phyloP scores from a whole-genome alignment of 2,888 invertebrate genomes.

The Cybosia mesomella region DNA sequence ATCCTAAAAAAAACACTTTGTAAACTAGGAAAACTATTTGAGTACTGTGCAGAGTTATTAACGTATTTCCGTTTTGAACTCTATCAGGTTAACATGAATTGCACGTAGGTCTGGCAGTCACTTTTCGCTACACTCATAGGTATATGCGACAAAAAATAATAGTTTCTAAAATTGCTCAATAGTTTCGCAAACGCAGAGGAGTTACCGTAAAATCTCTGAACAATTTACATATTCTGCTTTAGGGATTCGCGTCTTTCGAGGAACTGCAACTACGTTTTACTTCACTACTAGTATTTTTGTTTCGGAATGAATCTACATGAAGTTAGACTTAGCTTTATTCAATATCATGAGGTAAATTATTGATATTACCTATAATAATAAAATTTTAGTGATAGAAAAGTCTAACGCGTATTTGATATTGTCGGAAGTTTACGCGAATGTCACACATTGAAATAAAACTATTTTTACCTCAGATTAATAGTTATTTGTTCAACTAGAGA shows the following conservation, averaged over 20 bases:
- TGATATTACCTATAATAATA: no score
- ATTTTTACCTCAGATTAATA: no score
- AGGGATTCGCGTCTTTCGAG: constrained; percentile 23
- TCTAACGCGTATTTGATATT: no score
- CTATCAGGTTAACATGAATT: constrained; percentile 35
- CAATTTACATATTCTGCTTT: constrained; percentile 32
- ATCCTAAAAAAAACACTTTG: neutral
- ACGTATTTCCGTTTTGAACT: constrained; percentile 27
- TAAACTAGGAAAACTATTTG: constrained; percentile 27
- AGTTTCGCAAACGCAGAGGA: constrained; percentile 20
- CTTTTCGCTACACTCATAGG: constrained; percentile 21
- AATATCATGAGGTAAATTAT: constrained; percentile 9
- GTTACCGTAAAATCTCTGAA: constrained; percentile 41
- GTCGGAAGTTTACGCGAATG: no score
- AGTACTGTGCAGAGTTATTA: constrained; percentile 36
- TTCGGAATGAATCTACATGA: constrained; percentile 6
- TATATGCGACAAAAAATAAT: constrained; percentile 28
- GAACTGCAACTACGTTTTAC: constrained; percentile 10
- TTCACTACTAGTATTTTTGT: constrained; percentile 11
- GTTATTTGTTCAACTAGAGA: no score
- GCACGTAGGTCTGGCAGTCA: constrained; percentile 26
- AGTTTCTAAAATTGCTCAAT: constrained; percentile 27
- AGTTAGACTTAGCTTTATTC: constrained; percentile 11
- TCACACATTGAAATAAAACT: no score
- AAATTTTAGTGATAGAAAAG: no score